Base-by-base conservation (phyloP, 2,113 vertebrate species). In the Meleagris gallopavo region DNA sequence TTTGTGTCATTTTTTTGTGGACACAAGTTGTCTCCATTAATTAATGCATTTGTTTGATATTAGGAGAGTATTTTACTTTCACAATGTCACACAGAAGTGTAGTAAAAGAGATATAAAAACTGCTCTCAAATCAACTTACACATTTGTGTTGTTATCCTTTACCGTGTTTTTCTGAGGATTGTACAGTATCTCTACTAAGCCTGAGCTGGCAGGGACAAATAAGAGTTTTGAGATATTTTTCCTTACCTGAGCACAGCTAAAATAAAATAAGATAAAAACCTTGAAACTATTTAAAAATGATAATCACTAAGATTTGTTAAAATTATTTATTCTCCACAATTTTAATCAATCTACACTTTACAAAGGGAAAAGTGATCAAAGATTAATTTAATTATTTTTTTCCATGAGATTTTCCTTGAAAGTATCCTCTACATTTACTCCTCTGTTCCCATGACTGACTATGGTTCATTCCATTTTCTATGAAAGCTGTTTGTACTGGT, bases 401-500 rank as follows among this genome's bases (percentile, higher is more conserved):
- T 43, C 22, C 38, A 1, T 52, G 64, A 34, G 27, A 57, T 57
- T 57, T 88, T 89, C 36, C 54, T 93, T 75, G 70, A 70, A 79
- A 85, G 6, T 17, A 36, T 65, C 4, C 3, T 75, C 4, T 92
- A 6, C 21, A 9, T 77, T 75, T 36, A 32, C 14, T 71, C 82
- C 77, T 90, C 32, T 84, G 20, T 71, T 75, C 58, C 40, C 0
- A 25, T 75, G 32, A 24, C 6, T 84, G 74, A 84, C 6, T 40
- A 54, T 22, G 74, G 38, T 75, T 81, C 0, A 1, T 27, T 62
- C 64, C 55, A 30, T 81, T 20, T 73, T 64, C 65, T 81, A 65
- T 94, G 57, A 92, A 88, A 92, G 25, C 70, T 86, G 48, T 75
- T 54, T 66, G 58, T 25, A 65, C 65, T 90, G 52, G 30, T 77